Evolutionary conservation across 1,140 invertebrate genomes (phyloP).

Genomic region (Caenorhabditis tropicalis): DNA sequence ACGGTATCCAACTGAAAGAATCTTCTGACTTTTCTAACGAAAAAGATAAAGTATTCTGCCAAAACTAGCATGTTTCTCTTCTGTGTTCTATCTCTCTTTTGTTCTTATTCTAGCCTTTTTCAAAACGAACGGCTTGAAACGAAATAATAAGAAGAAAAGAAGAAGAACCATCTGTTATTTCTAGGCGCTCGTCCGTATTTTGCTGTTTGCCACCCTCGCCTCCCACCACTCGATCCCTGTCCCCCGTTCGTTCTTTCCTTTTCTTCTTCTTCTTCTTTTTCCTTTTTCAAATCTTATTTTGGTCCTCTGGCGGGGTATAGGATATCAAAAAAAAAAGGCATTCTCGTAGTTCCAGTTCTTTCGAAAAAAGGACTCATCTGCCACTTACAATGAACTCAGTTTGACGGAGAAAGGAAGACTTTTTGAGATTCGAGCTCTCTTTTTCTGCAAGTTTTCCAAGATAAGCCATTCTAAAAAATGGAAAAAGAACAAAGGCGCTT

Average conservation of each 20-base stretch:
- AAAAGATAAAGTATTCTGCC: background rate
- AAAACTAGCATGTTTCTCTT: background rate
- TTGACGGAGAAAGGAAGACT: background rate
- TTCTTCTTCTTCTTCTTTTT: background rate
- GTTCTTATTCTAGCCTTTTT: constrained; percentile 14
- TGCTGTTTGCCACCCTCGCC: constrained; percentile 43
- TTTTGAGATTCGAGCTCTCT: background rate
- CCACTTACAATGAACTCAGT: background rate
- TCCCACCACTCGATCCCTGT: constrained; percentile 24
- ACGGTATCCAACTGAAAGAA: background rate
- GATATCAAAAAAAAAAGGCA: background rate
- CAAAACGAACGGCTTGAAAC: background rate
- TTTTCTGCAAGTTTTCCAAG: background rate
- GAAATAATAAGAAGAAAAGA: background rate
- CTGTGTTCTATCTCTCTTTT: background rate
- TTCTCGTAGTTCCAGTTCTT: background rate
- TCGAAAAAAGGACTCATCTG: background rate
- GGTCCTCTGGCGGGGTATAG: background rate
- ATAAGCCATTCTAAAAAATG: no score
- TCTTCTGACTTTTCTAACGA: background rate
- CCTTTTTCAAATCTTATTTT: constrained; percentile 1
- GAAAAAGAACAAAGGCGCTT: no score
- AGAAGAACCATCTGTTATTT: constrained; percentile 29
- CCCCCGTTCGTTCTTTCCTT: constrained; percentile 6
- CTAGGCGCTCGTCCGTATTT: background rate